Conservation (phyloP, 2,888 invertebrate genomes). For the Julus scandinavius region DNA sequence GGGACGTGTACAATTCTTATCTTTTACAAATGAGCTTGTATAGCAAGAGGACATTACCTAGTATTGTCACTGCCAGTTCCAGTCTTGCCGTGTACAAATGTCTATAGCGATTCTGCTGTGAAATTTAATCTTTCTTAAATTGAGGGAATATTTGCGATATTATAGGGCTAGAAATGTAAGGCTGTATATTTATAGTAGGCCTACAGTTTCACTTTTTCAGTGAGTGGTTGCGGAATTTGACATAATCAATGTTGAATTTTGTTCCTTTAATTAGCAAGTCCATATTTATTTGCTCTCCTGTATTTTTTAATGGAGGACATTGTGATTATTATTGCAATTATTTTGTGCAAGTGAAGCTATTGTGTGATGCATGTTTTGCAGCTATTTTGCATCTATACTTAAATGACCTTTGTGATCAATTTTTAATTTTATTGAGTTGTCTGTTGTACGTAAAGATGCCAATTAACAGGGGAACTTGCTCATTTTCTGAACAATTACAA, state of each 20-base stretch:
- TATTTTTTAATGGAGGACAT: conserved; percentile 11
- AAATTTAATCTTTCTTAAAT: conserved; percentile 2
- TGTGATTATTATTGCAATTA: conserved; percentile 28
- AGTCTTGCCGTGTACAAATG: conserved; percentile 19
- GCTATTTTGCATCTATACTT: conserved; percentile 33
- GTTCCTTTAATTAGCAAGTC: background rate
- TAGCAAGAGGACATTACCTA: conserved; percentile 4
- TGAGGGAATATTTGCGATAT: background rate
- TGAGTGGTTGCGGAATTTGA: background rate
- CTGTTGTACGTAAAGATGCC: background rate
- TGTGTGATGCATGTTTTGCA: background rate
- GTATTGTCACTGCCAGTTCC: background rate
- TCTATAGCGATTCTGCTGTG: background rate
- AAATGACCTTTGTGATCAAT: conserved; percentile 8
- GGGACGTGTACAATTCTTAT: background rate
- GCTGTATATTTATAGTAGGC: background rate
- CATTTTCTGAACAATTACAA: background rate
- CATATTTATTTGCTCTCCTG: conserved; percentile 17
- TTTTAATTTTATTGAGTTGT: conserved; percentile 4
- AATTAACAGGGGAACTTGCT: background rate
- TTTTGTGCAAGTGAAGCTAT: background rate
- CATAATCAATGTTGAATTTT: conserved; percentile 21
- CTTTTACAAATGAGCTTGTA: background rate
- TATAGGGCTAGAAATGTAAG: background rate
- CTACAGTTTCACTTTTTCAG: background rate